Conservation (phyloP, 2,888 invertebrate species). For the Hypsopygia costalis region DNA sequence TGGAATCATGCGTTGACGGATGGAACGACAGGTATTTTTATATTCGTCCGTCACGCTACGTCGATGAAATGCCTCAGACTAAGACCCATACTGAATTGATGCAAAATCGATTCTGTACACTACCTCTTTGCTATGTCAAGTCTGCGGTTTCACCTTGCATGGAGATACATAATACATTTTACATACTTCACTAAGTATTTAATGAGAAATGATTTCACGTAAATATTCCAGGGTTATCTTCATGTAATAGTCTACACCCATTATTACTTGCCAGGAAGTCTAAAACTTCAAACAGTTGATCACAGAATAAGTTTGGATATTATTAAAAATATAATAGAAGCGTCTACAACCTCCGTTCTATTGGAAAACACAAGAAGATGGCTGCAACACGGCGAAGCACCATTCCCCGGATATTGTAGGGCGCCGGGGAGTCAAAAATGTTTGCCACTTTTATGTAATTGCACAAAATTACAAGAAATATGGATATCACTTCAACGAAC, state of each 20-base stretch:
- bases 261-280: slow-evolving; percentile 48
- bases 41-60: too few relatives aligned
- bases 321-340: slow-evolving; percentile 23
- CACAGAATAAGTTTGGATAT: slow-evolving; percentile 27
- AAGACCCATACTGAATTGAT: too few relatives aligned
- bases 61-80: too few relatives aligned
- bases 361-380: slow-evolving; percentile 39
- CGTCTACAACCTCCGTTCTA: slow-evolving; percentile 12
- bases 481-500: slow-evolving; percentile 35
- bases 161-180: too few relatives aligned
- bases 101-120: too few relatives aligned
- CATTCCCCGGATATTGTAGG: slow-evolving; percentile 66
- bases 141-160: too few relatives aligned
- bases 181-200: too few relatives aligned
- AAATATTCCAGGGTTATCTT: slow-evolving; percentile 8
- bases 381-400: slow-evolving; percentile 48
- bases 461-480: slow-evolving; percentile 37
- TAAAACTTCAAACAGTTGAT: slow-evolving; percentile 33
- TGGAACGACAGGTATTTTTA: too few relatives aligned
- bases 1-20: too few relatives aligned
- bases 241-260: slow-evolving; percentile 26
- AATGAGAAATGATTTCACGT: too few relatives aligned
- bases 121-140: too few relatives aligned
- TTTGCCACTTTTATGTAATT: slow-evolving; percentile 52
- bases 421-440: slow-evolving; percentile 49